Evolutionary conservation across 2,888 invertebrate genomes (phyloP).

Genomic region (Drosophila atroscutellata): DNA sequence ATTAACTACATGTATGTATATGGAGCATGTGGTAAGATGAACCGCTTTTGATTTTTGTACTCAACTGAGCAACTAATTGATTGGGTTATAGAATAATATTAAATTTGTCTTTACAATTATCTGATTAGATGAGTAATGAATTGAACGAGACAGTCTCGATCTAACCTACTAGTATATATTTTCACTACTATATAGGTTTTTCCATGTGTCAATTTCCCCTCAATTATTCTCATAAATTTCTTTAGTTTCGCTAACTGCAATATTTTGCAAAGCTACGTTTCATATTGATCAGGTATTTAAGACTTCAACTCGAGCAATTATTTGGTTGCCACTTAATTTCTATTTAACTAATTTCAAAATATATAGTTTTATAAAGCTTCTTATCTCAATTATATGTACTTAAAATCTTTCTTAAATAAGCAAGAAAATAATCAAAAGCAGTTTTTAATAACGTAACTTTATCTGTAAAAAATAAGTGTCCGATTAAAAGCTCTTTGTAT

Average conservation of each 20-base stretch:
- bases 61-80: neutral
- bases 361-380: neutral
- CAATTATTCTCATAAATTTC: neutral
- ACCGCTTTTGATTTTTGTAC: neutral
- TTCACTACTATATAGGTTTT: neutral
- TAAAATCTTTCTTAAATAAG: neutral
- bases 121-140: neutral
- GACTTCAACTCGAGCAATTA: neutral
- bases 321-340: neutral
- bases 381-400: neutral
- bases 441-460: neutral
- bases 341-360: neutral
- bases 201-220: neutral
- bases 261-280: neutral
- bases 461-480: neutral
- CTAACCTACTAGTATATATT: neutral
- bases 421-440: neutral
- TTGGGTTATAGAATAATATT: neutral
- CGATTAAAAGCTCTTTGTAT: neutral
- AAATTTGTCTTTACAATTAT: neutral
- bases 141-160: neutral
- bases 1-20: conserved; percentile 39
- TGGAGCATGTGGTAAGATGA: conserved; percentile 7
- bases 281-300: neutral
- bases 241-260: neutral